Percentiles rank a stretch among this genome's conserved stretches.
Conservation (phyloP, 1,140 invertebrate genomes). For the Araneus ventricosus region DNA sequence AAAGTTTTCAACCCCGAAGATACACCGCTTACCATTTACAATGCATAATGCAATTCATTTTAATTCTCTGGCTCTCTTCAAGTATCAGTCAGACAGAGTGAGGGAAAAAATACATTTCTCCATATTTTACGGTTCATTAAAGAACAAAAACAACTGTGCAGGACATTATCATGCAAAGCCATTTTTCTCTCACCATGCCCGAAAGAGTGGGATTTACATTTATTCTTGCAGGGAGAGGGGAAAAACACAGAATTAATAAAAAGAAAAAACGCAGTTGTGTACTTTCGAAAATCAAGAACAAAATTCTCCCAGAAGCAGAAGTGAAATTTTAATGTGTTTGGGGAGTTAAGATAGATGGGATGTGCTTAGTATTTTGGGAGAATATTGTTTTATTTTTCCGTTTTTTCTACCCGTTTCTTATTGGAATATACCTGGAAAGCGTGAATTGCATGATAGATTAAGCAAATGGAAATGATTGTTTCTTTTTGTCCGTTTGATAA, state of each 20-base stretch:
- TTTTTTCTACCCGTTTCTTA: not conserved
- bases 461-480: constrained; percentile 56
- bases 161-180: constrained; percentile 15
- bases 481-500: constrained; percentile 23
- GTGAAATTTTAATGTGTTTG: constrained; percentile 48
- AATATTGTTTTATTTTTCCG: constrained; percentile 20
- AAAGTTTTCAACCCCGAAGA: not conserved
- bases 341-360: not conserved
- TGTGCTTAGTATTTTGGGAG: not conserved
- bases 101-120: not conserved
- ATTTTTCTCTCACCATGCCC: not conserved
- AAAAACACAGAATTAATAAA: not conserved
- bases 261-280: not conserved
- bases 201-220: not conserved
- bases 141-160: not conserved
- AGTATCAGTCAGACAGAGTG: not conserved
- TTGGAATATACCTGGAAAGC: not conserved
- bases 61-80: not conserved
- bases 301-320: not conserved
- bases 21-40: not conserved
- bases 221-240: not conserved
- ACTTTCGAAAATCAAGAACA: not conserved
- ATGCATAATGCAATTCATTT: not conserved
- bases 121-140: constrained; percentile 31
- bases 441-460: constrained; percentile 40